Evolutionary conservation across 2,113 vertebrate genomes (phyloP).

Genomic region (Lates calcarifer): DNA sequence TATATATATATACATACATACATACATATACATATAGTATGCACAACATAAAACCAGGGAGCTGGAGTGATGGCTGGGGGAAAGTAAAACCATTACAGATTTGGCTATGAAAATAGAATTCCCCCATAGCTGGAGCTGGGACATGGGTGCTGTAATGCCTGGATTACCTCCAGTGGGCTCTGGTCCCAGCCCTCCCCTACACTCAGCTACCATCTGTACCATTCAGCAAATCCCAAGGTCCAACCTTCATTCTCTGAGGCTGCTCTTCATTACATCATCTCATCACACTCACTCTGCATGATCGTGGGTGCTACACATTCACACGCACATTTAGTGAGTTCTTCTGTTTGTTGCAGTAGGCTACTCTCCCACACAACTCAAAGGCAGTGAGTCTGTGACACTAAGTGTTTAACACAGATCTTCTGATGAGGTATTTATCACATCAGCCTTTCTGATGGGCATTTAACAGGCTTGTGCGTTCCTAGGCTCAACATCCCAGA

Average conservation of each 20-base stretch:
- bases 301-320: conserved; percentile 24
- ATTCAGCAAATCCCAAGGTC: conserved; percentile 69
- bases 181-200: conserved; percentile 42
- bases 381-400: background rate
- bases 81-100: conserved; percentile 7
- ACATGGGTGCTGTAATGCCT: conserved; percentile 49
- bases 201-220: conserved; percentile 72
- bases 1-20: no score
- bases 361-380: conserved; percentile 9
- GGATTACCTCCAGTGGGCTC: conserved; percentile 67
- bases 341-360: conserved; percentile 11
- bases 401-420: background rate
- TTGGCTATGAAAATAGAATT: conserved; percentile 28
- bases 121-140: conserved; percentile 33
- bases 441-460: background rate
- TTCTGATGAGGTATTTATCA: background rate
- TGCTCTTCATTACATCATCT: conserved; percentile 65
- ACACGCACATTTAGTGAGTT: background rate
- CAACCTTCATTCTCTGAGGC: conserved; percentile 37
- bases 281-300: conserved; percentile 38
- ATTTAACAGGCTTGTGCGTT: background rate
- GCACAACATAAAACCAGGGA: no score
- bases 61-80: background rate
- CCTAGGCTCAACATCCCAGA: background rate
- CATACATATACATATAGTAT: no score